phyloP scores from a whole-genome alignment of 1,140 invertebrate species.

The Caerostris extrusa region DNA sequence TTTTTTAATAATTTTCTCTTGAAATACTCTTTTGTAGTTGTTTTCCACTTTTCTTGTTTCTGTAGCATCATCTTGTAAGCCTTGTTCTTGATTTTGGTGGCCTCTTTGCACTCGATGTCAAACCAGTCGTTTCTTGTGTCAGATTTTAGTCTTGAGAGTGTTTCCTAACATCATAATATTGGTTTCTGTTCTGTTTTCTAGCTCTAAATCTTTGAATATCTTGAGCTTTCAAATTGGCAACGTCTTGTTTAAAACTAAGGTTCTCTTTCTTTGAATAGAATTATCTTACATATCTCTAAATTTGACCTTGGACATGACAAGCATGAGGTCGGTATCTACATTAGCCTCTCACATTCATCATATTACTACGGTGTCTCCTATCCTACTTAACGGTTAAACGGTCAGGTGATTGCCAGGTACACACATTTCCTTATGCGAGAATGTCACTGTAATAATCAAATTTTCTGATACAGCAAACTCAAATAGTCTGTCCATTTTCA shows the following conservation, averaged over 20 bases:
- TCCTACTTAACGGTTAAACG: not conserved
- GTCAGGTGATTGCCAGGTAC: constrained; percentile 75
- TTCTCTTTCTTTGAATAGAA: too few relatives aligned
- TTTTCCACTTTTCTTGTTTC: too few relatives aligned
- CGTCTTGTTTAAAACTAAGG: not conserved
- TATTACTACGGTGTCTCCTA: constrained; percentile 13
- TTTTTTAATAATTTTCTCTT: too few relatives aligned
- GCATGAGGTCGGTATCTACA: not conserved
- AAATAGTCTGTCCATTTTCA: constrained; percentile 23
- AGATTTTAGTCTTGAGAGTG: too few relatives aligned
- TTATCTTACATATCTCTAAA: constrained; percentile 27
- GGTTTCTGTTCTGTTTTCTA: not conserved
- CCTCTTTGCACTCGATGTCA: too few relatives aligned
- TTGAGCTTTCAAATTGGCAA: constrained; percentile 25
- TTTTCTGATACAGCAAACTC: constrained; percentile 3
- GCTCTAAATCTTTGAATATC: too few relatives aligned
- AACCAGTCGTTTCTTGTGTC: too few relatives aligned
- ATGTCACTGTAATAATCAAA: constrained; percentile 50
- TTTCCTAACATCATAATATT: not conserved
- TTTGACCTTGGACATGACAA: not conserved
- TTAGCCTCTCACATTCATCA: constrained; percentile 36
- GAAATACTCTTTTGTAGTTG: too few relatives aligned
- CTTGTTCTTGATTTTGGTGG: too few relatives aligned
- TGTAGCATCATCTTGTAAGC: too few relatives aligned
- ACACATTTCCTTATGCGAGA: constrained; percentile 77